Evolutionary conservation across 2,797 vertebrate genomes (phyloP).

Genomic region (Smutsia gigantea): DNA sequence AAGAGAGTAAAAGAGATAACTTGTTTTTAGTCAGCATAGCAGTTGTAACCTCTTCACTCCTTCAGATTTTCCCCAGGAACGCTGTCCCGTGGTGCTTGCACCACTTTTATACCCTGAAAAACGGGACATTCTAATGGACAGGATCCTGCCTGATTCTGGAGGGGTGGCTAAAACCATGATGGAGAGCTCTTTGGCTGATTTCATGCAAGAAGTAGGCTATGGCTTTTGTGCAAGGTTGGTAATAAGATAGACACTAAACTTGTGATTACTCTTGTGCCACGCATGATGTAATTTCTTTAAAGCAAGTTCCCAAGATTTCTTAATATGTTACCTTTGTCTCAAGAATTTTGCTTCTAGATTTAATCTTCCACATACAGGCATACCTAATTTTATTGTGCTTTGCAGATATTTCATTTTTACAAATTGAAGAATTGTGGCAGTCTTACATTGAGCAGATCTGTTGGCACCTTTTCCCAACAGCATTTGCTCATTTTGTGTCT

Average conservation of each 20-base stretch:
- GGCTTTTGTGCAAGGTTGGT: conserved; percentile 98
- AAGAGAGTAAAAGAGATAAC: not conserved
- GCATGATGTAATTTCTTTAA: conserved; percentile 21
- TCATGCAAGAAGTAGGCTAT: conserved; percentile 99
- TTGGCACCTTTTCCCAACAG: not conserved
- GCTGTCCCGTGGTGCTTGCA: conserved; percentile 99
- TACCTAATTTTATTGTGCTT: not conserved
- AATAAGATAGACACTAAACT: not conserved
- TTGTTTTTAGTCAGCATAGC: conserved; percentile 9
- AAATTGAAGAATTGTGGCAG: not conserved
- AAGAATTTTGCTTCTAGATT: not conserved
- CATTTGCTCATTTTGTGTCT: not conserved
- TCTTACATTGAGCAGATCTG: not conserved
- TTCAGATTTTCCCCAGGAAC: conserved; percentile 99
- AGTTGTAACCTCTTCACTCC: not conserved
- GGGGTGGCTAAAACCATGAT: conserved; percentile 99
- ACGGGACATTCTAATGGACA: conserved; percentile 99
- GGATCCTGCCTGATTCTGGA: conserved; percentile 99
- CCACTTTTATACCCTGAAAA: conserved; percentile 99
- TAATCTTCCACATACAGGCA: not conserved
- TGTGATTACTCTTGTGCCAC: not conserved
- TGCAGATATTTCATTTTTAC: not conserved
- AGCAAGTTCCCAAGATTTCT: not conserved
- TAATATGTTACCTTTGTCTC: not conserved
- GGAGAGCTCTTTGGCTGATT: conserved; percentile 99